Evolutionary conservation across 2,797 vertebrate genomes (phyloP).

Genomic region (Varecia variegata): DNA sequence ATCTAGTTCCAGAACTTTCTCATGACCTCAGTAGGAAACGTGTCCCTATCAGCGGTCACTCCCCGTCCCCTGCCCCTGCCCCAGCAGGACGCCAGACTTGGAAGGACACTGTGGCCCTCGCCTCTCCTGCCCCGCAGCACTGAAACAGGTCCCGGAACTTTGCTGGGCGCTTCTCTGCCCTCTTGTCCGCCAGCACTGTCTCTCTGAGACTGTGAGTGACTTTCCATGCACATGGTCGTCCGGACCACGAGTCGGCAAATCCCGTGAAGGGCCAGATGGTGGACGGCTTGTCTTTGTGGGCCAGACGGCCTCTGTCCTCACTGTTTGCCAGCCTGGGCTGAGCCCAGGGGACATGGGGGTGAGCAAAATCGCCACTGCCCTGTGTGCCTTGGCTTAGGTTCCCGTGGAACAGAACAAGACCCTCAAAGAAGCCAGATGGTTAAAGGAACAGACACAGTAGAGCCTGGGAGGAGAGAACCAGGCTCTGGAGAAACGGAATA

Average conservation of each 20-base stretch:
- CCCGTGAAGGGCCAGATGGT: not conserved
- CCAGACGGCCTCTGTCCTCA: accelerated
- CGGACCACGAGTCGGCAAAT: not conserved
- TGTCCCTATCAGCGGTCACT: not conserved
- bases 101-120: not conserved
- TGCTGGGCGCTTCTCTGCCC: accelerated
- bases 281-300: not conserved
- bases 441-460: not conserved
- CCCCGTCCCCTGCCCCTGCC: not conserved
- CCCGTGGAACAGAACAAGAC: not conserved
- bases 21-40: not conserved
- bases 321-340: not conserved
- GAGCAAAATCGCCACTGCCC: accelerated
- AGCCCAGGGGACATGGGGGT: not conserved
- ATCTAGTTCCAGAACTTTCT: not conserved
- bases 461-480: not conserved
- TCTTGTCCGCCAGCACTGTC: not conserved
- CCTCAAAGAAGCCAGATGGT: accelerated
- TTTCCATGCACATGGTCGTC: not conserved
- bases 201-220: not conserved
- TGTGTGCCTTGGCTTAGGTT: not conserved
- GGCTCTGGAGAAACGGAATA: not conserved
- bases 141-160: not conserved
- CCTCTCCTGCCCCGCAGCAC: too few relatives aligned
- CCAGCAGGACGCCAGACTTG: not conserved